phyloP scores from a whole-genome alignment of 2,113 vertebrate species.

The Fulmarus glacialis region DNA sequence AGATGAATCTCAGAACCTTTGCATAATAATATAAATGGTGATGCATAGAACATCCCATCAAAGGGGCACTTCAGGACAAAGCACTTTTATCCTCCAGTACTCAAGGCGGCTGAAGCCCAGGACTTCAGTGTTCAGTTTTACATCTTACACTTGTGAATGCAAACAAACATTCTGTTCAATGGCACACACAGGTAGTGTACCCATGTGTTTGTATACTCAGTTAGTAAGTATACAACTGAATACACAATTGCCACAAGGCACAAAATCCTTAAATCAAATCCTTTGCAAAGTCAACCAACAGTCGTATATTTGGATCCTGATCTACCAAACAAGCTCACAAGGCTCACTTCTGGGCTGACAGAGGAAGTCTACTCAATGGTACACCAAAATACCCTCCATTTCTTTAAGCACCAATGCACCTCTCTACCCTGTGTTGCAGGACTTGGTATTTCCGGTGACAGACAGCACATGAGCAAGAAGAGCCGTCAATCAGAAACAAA shows the following conservation, averaged over 20 bases:
- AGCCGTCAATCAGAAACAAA: not conserved
- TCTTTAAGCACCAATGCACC: not conserved
- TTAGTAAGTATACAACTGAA: not conserved
- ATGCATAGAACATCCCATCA: not conserved
- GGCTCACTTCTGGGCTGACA: not conserved
- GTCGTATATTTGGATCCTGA: not conserved
- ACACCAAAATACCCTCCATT: not conserved
- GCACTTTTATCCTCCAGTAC: not conserved
- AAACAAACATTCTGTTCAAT: not conserved
- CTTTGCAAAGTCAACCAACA: not conserved
- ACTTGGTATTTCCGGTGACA: not conserved
- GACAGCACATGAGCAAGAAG: not conserved
- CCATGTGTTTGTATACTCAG: rapidly evolving
- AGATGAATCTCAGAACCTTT: not conserved
- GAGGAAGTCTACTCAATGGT: not conserved
- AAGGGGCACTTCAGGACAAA: not conserved
- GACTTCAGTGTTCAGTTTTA: not conserved
- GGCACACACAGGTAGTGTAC: not conserved
- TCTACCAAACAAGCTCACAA: not conserved
- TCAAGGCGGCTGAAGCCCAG: not conserved
- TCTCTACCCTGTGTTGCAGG: not conserved
- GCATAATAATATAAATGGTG: not conserved
- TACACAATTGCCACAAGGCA: not conserved
- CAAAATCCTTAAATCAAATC: not conserved
- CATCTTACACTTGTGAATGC: not conserved